Conservation (phyloP, 2,113 vertebrate genomes). For the Centropristis striata region DNA sequence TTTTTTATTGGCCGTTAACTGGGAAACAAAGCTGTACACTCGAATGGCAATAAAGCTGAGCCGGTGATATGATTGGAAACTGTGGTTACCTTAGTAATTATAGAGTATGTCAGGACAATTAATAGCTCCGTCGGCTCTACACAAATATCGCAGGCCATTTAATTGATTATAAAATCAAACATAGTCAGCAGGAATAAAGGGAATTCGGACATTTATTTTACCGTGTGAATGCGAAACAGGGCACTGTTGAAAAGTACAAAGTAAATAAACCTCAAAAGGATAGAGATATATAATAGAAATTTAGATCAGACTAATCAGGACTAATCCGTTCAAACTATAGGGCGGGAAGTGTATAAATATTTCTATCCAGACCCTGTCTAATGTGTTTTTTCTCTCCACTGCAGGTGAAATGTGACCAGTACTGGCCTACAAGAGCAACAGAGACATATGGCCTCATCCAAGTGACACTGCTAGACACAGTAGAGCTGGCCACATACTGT, state of each 20-base stretch:
- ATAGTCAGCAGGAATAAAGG: conserved; percentile 48
- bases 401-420: conserved; percentile 99
- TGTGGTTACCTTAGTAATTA: conserved; percentile 83
- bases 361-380: neutral
- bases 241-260: neutral
- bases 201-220: conserved; percentile 39
- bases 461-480: conserved; percentile 95
- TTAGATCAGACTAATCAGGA: neutral
- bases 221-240: neutral
- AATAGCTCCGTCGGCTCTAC: conserved; percentile 59
- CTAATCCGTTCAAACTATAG: neutral
- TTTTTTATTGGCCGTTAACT: conserved; percentile 77
- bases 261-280: conserved; percentile 4
- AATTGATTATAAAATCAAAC: conserved; percentile 73
- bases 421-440: conserved; percentile 97
- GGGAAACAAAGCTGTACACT: conserved; percentile 73
- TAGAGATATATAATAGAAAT: neutral
- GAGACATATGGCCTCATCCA: conserved; percentile 97
- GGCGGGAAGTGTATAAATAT: neutral
- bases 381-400: conserved; percentile 43
- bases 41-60: conserved; percentile 76
- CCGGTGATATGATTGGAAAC: conserved; percentile 79
- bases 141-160: conserved; percentile 71
- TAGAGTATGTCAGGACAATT: conserved; percentile 74
- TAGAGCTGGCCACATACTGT: conserved; percentile 97